Percentiles rank a stretch among this genome's conserved stretches.
These are phyloP conservation scores for Edolisoma coerulescens DNA, from an alignment of 2,113 vertebrate species.

Conservation along the genomic window DNA sequence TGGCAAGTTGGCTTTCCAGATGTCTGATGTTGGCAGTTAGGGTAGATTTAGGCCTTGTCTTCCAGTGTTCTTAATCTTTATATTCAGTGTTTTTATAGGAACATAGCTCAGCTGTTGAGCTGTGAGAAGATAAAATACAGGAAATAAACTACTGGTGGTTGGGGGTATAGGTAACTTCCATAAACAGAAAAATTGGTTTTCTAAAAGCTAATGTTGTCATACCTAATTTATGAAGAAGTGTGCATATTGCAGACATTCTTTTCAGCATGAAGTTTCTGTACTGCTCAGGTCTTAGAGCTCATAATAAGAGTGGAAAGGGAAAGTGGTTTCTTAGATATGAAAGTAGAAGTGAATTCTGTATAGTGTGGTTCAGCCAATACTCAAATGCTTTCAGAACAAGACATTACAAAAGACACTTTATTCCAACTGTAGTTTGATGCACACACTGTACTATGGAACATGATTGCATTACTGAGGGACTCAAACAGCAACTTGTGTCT, in stretches of 20 bases:
- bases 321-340: not conserved
- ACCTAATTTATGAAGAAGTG: not conserved
- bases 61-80: not conserved
- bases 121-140: not conserved
- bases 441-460: not conserved
- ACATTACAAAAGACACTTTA: not conserved
- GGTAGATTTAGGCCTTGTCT: not conserved
- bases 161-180: not conserved
- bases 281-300: not conserved
- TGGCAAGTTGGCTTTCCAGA: not conserved
- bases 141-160: not conserved
- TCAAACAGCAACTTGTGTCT: not conserved
- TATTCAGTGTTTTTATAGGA: not conserved
- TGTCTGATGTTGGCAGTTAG: not conserved
- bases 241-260: not conserved
- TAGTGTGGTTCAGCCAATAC: not conserved
- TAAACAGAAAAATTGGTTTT: not conserved
- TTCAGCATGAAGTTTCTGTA: not conserved
- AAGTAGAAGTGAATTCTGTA: not conserved
- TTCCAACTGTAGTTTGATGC: not conserved
- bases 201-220: not conserved
- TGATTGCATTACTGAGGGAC: not conserved
- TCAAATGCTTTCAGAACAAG: not conserved
- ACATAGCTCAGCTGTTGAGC: not conserved
- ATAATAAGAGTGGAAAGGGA: not conserved